phyloP scores from a whole-genome alignment of 30 jellyfish, hydroid and myxozoan genomes.

The Hydractinia symbiolongicarpus region DNA sequence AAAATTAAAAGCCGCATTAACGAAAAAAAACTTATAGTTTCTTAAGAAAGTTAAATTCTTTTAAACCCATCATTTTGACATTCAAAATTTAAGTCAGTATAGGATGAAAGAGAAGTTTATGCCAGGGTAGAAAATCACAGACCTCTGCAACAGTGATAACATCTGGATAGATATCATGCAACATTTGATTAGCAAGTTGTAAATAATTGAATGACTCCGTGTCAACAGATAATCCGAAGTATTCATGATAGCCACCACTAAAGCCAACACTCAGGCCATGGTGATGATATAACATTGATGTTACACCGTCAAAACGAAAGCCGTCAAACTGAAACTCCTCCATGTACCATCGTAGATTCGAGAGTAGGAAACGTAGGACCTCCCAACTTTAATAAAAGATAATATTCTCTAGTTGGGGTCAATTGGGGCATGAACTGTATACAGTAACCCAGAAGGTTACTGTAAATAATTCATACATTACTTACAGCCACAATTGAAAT shows the following conservation, averaged over 20 bases:
- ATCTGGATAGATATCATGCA: slow-evolving; percentile 74
- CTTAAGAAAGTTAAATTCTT: too few relatives aligned
- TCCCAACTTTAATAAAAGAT: slow-evolving; percentile 49
- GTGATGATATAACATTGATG: slow-evolving; percentile 91
- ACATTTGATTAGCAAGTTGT: slow-evolving; percentile 87
- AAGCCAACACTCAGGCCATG: slow-evolving; percentile 92
- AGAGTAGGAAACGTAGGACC: slow-evolving; percentile 75
- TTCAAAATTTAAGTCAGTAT: too few relatives aligned
- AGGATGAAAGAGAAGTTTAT: too few relatives aligned
- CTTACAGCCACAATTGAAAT: too few relatives aligned
- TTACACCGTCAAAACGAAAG: slow-evolving; percentile 96
- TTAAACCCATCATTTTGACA: too few relatives aligned
- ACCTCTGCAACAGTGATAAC: slow-evolving; percentile 92
- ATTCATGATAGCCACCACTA: slow-evolving; percentile 93
- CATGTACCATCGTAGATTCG: slow-evolving; percentile 86
- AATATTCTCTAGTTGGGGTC: too few relatives aligned
- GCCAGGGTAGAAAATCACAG: neutral
- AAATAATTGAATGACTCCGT: slow-evolving; percentile 76
- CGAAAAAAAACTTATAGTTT: too few relatives aligned
- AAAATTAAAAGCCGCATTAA: too few relatives aligned
- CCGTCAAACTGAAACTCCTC: slow-evolving; percentile 93
- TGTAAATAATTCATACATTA: too few relatives aligned
- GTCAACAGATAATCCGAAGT: slow-evolving; percentile 76
- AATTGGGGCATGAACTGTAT: too few relatives aligned
- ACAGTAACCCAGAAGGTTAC: too few relatives aligned